Evolutionary conservation across 2,797 vertebrate genomes (phyloP).

Genomic region (Gymnodraco acuticeps): DNA sequence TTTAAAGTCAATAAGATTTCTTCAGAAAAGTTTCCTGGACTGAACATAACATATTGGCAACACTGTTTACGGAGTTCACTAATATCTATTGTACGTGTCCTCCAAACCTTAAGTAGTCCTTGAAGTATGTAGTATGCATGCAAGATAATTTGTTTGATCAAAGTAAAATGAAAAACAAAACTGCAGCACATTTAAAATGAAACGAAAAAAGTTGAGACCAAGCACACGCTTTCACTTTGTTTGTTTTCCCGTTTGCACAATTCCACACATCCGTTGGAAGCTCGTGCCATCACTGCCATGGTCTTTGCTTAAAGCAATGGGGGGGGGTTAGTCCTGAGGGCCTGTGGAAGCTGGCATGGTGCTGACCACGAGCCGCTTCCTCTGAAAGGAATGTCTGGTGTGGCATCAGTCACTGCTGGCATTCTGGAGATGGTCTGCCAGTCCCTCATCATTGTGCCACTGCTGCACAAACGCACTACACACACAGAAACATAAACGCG

Average conservation of each 20-base stretch:
- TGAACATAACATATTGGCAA: not conserved
- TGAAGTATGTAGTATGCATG: not conserved
- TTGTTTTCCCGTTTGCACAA: slow-evolving; percentile 46
- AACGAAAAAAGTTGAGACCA: slow-evolving; percentile 57
- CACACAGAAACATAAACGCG: slow-evolving; percentile 54
- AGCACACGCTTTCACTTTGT: slow-evolving; percentile 58
- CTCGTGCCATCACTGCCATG: slow-evolving; percentile 56
- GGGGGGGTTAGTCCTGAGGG: slow-evolving; percentile 57
- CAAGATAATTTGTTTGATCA: slow-evolving; percentile 5
- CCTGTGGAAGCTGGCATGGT: slow-evolving; percentile 71
- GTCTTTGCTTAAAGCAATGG: slow-evolving; percentile 62
- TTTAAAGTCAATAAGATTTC: not conserved
- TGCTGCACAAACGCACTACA: slow-evolving; percentile 52
- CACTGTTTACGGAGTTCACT: not conserved
- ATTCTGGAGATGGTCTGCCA: slow-evolving; percentile 78
- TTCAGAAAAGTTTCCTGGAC: not conserved
- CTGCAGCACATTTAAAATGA: slow-evolving; percentile 17
- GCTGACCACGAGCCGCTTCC: slow-evolving; percentile 68
- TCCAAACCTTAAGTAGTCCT: not conserved
- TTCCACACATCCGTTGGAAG: slow-evolving; percentile 56
- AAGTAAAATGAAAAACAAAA: slow-evolving; percentile 46
- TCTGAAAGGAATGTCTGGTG: slow-evolving; percentile 82
- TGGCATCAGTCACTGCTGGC: slow-evolving; percentile 86
- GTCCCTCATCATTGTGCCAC: slow-evolving; percentile 74
- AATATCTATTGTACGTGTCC: not conserved